A percentile compares a stretch with the other conserved stretches of the same genome.
These are phyloP conservation scores for Euplagia quadripunctaria DNA, from an alignment of 2,888 invertebrate genomes.

Conservation along the genomic window DNA sequence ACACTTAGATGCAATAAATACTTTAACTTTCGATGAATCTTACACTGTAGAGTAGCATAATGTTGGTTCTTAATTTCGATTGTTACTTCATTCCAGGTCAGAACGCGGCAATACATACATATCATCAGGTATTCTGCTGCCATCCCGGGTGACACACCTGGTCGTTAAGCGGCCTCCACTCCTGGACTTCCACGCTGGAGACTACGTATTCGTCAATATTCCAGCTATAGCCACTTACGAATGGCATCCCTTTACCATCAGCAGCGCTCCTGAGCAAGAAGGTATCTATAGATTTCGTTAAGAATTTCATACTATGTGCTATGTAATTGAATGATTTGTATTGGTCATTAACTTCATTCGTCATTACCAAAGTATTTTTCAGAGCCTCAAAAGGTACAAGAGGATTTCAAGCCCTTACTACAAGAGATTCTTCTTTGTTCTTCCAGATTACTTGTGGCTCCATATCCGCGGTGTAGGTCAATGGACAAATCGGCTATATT, in stretches of 20 bases:
- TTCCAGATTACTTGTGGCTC: slow-evolving; percentile 95
- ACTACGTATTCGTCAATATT: slow-evolving; percentile 97
- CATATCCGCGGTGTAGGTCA: slow-evolving; percentile 97
- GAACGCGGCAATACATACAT: slow-evolving; percentile 96
- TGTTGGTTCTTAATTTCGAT: not conserved
- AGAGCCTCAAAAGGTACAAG: too few relatives aligned
- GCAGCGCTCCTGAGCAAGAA: slow-evolving; percentile 97
- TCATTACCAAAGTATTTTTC: too few relatives aligned
- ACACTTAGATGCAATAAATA: too few relatives aligned
- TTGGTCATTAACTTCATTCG: too few relatives aligned
- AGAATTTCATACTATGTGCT: too few relatives aligned
- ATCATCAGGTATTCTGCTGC: slow-evolving; percentile 94
- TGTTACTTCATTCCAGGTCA: slow-evolving; percentile 76
- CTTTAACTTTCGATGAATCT: too few relatives aligned
- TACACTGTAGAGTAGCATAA: not conserved
- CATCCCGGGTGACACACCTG: slow-evolving; percentile 96
- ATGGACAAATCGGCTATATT: slow-evolving; percentile 96
- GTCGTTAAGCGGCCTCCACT: slow-evolving; percentile 95
- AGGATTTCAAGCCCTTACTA: not conserved
- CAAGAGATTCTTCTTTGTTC: not conserved
- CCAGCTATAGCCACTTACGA: slow-evolving; percentile 97
- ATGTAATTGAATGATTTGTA: too few relatives aligned
- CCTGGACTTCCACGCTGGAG: slow-evolving; percentile 96
- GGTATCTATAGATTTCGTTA: slow-evolving; percentile 76
- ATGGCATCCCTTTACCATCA: slow-evolving; percentile 99